Base-by-base conservation (phyloP, 2,113 vertebrate genomes). In the Pterophyllum scalare region DNA sequence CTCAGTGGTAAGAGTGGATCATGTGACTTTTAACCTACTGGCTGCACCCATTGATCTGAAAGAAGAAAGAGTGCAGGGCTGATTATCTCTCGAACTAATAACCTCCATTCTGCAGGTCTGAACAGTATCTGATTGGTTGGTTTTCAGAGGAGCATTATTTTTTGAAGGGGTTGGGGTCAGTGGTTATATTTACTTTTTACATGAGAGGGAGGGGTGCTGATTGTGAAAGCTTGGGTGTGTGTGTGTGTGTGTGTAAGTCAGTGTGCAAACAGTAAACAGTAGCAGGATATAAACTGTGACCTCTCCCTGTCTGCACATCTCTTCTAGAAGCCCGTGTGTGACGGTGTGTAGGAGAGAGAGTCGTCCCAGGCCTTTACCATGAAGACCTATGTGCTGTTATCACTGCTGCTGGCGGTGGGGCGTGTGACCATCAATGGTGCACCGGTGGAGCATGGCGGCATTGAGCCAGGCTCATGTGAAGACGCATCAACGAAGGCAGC, bases 401-500 rank as follows among this genome's bases (percentile, higher is more conserved):
- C 79, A 0, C 24, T 91, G 82, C 6, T 94, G 85, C 38, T 93
- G 85, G 79, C 83, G 56, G 7, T 95, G 76, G 87, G 82, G 1
- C 85, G 89, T 12, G 43, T 59, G 75, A 83, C 78, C 35, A n/a
- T 88, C 62, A 72, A 72, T 7, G 67, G 65, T 5, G 94, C 57
- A 24, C 58, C 24, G 0, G 74, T 91, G 56, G 90, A 88, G 15
- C 9, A 33, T 2, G 22, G 0, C 0, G 80, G 15, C 22, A 1
- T 89, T 11, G 28, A 70, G 17, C n/a, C 82, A 0, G 91, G 80
- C 0, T 94, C 94, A 0, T 96, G 96, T 56, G 33, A 89, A 2
- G 95, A 95, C 1, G 54, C 90, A 0, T 2, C 17, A 0, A 85
- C 85, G 0, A 6, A 40, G 10, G 76, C 38, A 1, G 91, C 95